A percentile compares a stretch with the other conserved stretches of the same genome.
Evolutionary conservation across 2,113 vertebrate species (phyloP).

Genomic region (Eptesicus fuscus): DNA sequence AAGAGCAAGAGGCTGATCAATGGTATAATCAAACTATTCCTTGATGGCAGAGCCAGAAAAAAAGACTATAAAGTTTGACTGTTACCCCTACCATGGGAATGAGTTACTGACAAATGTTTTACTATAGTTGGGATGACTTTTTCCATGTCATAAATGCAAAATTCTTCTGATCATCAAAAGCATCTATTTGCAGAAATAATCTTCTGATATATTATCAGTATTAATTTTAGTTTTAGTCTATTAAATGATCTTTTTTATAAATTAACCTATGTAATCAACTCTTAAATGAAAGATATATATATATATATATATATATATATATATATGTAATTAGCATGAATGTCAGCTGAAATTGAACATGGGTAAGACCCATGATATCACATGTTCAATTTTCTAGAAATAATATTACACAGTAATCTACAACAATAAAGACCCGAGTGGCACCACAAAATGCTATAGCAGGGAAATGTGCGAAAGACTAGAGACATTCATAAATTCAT

Average conservation of each 20-base stretch:
- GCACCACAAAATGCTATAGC: not conserved
- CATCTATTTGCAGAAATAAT: not conserved
- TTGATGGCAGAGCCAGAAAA: not conserved
- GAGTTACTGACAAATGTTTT: not conserved
- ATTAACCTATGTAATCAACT: not conserved
- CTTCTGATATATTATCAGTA: not conserved
- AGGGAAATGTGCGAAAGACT: not conserved
- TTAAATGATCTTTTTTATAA: conserved; percentile 20
- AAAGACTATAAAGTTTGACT: not conserved
- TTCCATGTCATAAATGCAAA: not conserved
- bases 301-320: not conserved
- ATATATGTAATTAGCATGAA: conserved; percentile 6
- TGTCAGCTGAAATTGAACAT: conserved; percentile 37
- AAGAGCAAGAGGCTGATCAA: not conserved
- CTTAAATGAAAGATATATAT: not conserved
- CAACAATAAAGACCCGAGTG: not conserved
- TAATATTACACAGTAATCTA: not conserved
- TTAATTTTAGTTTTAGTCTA: not conserved
- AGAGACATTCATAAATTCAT: not conserved
- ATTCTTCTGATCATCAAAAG: not conserved
- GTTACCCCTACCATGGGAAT: not conserved
- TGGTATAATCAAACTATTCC: not conserved
- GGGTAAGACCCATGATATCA: not conserved
- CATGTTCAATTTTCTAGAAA: conserved; percentile 41
- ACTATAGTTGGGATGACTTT: not conserved